Evolutionary conservation across 1,140 invertebrate genomes (phyloP), one percentile per base, ranked within the genome.

Genomic region (Drosophila burlai): DNA sequence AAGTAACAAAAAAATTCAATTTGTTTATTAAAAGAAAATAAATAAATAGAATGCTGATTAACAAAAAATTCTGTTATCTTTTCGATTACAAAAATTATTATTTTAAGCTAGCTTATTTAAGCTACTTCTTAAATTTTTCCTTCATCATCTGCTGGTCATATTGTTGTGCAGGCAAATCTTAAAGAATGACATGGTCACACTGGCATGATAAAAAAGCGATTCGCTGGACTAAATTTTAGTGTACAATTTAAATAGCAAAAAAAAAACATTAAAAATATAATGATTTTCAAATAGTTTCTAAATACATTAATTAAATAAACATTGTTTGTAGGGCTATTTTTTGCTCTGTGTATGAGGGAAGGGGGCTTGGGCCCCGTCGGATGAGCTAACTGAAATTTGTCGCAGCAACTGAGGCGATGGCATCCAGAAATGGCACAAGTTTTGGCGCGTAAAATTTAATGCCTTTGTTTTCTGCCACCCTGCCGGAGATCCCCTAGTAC

Each of bases 301-400:
- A 34, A 10, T 34, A 11, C 0, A 8, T 31, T 0, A 34, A 34
- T 3, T 9, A 10, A 34, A 34, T 36, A 11, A 36, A 11, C 26
- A 10, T 2, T 11, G 11, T 0, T 45, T 45, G 9, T 2, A 10
- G 18, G 4, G 0, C 40, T 1, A 8, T 46, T 55, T 46, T 47
- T 24, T 21, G 8, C 29, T 29, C 13, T 26, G 66, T 69, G 66
- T 66, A 40, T 49, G 54, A 4, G 49, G 59, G 52, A n/a, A 34
- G 65, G 46, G 36, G 59, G 16, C n/a, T 24, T 31, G 66, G 66
- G 36, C 34, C 40, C 72, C 66, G 46, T 81, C 75, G 78, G 78
- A 87, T 87, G 84, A 87, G 85, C 84, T 90, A 87, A 87, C 84
- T 87, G 81, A 87, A 87, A 87, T 87, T 87, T 87, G 84, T 87